Conservation (phyloP, 2,113 vertebrate genomes). For the Rhadina sibilatrix region DNA sequence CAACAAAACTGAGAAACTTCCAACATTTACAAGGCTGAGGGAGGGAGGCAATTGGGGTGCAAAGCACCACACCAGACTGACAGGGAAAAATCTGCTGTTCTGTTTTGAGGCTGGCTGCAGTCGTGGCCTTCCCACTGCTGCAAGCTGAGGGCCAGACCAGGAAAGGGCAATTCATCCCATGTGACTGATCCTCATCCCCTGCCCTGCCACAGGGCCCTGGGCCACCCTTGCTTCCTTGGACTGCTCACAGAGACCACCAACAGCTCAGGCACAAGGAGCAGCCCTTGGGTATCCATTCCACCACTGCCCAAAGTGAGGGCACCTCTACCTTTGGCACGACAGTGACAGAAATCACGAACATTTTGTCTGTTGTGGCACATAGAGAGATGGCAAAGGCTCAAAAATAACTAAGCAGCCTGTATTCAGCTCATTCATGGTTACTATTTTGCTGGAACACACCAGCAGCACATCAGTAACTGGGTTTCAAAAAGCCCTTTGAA, state of each 20-base stretch:
- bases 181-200: not conserved
- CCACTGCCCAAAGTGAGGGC: fast-evolving
- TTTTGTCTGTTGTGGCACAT: not conserved
- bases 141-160: not conserved
- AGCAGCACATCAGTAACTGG: not conserved
- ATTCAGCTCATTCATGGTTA: not conserved
- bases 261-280: not conserved
- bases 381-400: not conserved
- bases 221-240: not conserved
- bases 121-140: not conserved
- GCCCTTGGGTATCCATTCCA: not conserved
- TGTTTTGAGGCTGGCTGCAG: not conserved
- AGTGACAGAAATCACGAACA: not conserved
- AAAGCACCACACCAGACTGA: not conserved
- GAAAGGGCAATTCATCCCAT: fast-evolving
- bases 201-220: not conserved
- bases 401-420: not conserved
- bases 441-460: not conserved
- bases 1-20: not conserved
- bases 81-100: not conserved
- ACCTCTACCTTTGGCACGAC: not conserved
- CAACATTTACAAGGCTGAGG: not conserved
- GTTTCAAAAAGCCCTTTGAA: not conserved
- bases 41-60: not conserved
- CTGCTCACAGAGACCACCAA: not conserved